A percentile compares a stretch with the other conserved stretches of the same genome.
These are phyloP conservation scores for Amphilophus citrinellus DNA, from an alignment of 2,113 vertebrate genomes.

Conservation along the genomic window DNA sequence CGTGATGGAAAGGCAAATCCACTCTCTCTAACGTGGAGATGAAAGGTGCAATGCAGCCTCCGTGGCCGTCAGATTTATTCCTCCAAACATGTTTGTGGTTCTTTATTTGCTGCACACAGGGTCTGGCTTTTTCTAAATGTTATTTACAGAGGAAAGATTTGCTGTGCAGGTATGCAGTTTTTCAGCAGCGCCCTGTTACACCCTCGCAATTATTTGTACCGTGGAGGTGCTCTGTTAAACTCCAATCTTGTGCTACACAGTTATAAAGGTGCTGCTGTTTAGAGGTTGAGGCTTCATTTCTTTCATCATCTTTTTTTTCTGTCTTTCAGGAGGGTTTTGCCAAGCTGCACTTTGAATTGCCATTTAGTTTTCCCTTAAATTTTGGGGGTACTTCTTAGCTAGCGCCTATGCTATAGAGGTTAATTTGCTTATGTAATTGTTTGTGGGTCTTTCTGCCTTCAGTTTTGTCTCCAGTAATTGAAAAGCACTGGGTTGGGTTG, in stretches of 20 bases:
- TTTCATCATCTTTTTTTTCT: background rate
- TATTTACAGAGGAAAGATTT: conserved; percentile 58
- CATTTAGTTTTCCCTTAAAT: background rate
- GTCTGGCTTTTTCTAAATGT: conserved; percentile 2
- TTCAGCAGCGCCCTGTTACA: conserved; percentile 3
- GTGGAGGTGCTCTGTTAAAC: conserved; percentile 16
- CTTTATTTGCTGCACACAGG: conserved; percentile 60
- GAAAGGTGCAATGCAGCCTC: conserved; percentile 64
- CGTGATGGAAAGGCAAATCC: conserved; percentile 69
- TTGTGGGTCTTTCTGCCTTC: background rate
- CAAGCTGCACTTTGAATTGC: background rate
- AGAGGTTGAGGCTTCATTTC: background rate
- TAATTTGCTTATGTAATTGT: background rate
- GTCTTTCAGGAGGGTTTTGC: background rate
- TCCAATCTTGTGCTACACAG: background rate
- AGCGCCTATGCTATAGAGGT: background rate
- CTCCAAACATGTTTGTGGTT: conserved; percentile 50
- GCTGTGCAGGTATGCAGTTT: conserved; percentile 55
- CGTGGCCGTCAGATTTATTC: conserved; percentile 64
- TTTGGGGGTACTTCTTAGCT: background rate
- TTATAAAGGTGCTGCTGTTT: background rate
- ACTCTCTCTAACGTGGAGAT: conserved; percentile 60
- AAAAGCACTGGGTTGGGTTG: background rate
- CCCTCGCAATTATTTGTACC: conserved; percentile 28
- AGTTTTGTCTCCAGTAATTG: background rate